Conservation (phyloP, 1,140 invertebrate genomes). For the Nasonia vitripennis region DNA sequence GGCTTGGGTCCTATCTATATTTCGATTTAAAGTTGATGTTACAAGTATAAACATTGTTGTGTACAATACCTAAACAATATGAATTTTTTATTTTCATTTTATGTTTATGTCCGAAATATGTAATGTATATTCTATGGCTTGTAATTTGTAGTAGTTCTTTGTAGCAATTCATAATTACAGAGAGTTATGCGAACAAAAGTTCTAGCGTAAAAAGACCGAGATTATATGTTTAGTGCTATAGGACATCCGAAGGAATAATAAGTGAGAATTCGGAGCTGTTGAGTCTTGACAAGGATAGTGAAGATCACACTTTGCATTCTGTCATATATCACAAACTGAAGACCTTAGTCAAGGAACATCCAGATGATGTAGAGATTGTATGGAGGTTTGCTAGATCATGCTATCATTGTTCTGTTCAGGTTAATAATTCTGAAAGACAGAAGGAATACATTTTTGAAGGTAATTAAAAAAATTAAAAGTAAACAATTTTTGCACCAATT, state of each 20-base stretch:
- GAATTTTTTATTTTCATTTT: not conserved
- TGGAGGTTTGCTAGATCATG: conserved; percentile 84
- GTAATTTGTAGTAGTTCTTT: conserved; percentile 49
- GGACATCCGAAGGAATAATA: conserved; percentile 65
- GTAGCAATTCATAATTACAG: conserved; percentile 43
- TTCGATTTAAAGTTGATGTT: not conserved
- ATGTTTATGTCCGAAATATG: not conserved
- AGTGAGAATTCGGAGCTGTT: conserved; percentile 59
- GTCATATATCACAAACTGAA: conserved; percentile 66
- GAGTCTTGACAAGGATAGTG: conserved; percentile 62
- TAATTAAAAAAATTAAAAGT: conserved; percentile 51
- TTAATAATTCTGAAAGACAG: conserved; percentile 74
- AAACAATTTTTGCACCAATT: not conserved
- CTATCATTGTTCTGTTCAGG: conserved; percentile 74
- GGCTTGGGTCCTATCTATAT: not conserved
- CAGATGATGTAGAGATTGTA: conserved; percentile 75
- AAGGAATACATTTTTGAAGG: conserved; percentile 78
- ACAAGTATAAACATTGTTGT: not conserved
- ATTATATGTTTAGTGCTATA: conserved; percentile 73
- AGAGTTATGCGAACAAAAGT: conserved; percentile 53
- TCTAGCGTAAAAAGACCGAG: conserved; percentile 62
- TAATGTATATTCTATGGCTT: conserved; percentile 32
- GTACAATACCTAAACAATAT: not conserved
- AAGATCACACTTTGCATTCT: conserved; percentile 59
- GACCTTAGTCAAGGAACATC: conserved; percentile 67